A percentile compares a stretch with the other conserved stretches of the same genome.
Conservation (phyloP, 2,888 invertebrate species). For the Nemurella pictetii region DNA sequence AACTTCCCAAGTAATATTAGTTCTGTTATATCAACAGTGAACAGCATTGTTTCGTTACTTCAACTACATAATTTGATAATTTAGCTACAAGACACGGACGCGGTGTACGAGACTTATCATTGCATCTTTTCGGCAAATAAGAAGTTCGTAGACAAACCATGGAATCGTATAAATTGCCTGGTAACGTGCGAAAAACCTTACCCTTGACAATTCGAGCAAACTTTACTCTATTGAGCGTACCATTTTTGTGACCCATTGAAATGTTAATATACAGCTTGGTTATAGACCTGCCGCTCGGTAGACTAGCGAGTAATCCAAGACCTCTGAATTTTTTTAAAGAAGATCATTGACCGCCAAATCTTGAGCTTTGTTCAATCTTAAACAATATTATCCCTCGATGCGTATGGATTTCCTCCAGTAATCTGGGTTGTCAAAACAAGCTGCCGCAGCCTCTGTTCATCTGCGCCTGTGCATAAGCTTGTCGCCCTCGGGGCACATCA, state of each 20-base stretch:
- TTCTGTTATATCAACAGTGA: neutral
- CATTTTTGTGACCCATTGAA: neutral
- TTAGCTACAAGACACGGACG: neutral
- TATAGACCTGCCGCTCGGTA: no score
- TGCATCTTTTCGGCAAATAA: neutral
- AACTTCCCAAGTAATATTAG: neutral
- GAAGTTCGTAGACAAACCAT: neutral
- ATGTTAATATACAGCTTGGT: no score
- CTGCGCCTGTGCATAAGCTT: neutral
- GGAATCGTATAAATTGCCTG: neutral
- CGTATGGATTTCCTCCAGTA: neutral
- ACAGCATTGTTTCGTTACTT: constrained; percentile 6
- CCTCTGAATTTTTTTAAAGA: no score
- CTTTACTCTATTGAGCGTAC: neutral
- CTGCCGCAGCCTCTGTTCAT: neutral
- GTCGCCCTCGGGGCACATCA: neutral
- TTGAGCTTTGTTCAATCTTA: no score
- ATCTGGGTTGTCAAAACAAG: neutral
- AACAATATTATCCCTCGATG: no score
- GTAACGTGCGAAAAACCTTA: neutral
- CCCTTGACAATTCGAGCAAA: neutral
- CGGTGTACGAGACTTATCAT: neutral
- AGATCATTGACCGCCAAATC: no score
- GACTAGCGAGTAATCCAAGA: no score
- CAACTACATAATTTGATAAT: neutral